phyloP scores from a whole-genome alignment of 1,140 invertebrate genomes.

The Drosophila parabipectinata region DNA sequence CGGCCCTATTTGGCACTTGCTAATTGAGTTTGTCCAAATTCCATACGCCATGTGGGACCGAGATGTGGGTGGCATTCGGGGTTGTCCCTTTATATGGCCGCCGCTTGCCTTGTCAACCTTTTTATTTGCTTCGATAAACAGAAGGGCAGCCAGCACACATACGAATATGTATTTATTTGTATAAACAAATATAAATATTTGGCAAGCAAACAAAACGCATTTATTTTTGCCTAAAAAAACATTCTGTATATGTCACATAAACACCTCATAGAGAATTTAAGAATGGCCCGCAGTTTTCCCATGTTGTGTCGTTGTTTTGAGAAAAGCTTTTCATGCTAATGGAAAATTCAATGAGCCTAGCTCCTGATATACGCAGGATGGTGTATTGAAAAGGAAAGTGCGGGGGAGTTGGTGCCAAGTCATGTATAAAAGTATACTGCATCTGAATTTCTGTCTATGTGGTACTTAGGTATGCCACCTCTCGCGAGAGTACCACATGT shows the following conservation, averaged over 20 bases:
- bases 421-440: constrained; percentile 10
- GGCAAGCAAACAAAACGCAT: constrained; percentile 11
- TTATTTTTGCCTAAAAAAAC: constrained; percentile 59
- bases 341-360: constrained; percentile 68
- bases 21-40: constrained; percentile 46
- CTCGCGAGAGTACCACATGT: constrained; percentile 10
- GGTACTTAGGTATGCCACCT: not conserved
- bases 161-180: constrained; percentile 51
- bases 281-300: constrained; percentile 37
- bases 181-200: constrained; percentile 45
- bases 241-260: constrained; percentile 56
- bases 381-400: not conserved
- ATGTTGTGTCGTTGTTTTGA: constrained; percentile 51
- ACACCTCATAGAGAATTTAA: constrained; percentile 30
- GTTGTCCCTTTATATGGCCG: constrained; percentile 5
- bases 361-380: constrained; percentile 39
- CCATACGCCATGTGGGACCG: constrained; percentile 45
- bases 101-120: constrained; percentile 43
- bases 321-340: constrained; percentile 75
- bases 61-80: constrained; percentile 2
- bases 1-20: constrained; percentile 41
- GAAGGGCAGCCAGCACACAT: constrained; percentile 2
- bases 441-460: constrained; percentile 17
- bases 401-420: constrained; percentile 4
- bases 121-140: constrained; percentile 48